Evolutionary conservation across 2,113 vertebrate genomes (phyloP).

Genomic region (Telmatochromis sp.): DNA sequence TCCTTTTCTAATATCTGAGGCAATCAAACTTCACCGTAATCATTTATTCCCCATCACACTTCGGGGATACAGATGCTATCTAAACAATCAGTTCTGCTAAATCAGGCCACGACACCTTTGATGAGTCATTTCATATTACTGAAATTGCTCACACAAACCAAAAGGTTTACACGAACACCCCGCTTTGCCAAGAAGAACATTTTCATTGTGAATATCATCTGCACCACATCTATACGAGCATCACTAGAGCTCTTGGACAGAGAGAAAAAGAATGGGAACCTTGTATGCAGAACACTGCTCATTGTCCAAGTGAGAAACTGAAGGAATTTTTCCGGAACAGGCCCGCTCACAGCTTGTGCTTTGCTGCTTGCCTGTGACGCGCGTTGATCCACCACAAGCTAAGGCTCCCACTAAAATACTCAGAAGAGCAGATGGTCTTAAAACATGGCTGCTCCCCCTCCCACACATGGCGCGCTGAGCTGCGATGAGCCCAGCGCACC

Average conservation of each 20-base stretch:
- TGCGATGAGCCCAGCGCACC: conserved; percentile 15
- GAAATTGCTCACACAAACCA: conserved; percentile 6
- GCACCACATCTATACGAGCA: neutral
- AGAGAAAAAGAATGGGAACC: conserved; percentile 31
- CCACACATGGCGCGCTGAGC: conserved; percentile 37
- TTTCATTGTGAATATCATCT: conserved; percentile 46
- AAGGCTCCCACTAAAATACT: conserved; percentile 64
- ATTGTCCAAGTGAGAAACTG: conserved; percentile 51
- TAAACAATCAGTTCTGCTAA: conserved; percentile 31
- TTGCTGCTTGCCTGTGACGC: conserved; percentile 58
- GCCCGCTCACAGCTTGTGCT: conserved; percentile 66
- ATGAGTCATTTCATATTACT: conserved; percentile 25
- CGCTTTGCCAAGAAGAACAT: conserved; percentile 45
- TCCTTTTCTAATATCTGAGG: neutral
- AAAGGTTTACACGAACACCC: neutral
- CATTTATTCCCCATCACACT: conserved; percentile 13
- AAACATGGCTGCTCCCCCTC: conserved; percentile 59
- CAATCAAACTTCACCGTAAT: neutral
- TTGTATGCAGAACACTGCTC: conserved; percentile 51
- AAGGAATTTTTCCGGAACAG: conserved; percentile 62
- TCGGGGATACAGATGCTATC: conserved; percentile 15
- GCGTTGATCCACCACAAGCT: conserved; percentile 40
- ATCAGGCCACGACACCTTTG: conserved; percentile 32
- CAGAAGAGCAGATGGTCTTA: conserved; percentile 72
- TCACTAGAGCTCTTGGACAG: neutral